Percentiles rank a stretch among this genome's conserved stretches.
Conservation (phyloP, 2,113 vertebrate species). For the Laticauda colubrina region DNA sequence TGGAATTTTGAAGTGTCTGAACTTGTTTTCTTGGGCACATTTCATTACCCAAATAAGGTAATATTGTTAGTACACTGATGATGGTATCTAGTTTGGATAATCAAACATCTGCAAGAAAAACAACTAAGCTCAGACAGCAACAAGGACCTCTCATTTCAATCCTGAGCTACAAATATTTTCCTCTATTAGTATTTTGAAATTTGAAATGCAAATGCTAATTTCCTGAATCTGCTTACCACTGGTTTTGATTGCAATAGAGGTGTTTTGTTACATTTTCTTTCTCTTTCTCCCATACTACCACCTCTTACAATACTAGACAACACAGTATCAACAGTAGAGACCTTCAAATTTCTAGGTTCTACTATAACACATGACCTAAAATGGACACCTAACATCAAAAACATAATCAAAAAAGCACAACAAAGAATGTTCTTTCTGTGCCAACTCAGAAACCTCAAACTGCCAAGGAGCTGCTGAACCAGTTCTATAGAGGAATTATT, state of each 20-base stretch:
- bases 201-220: neutral
- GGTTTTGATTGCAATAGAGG: neutral
- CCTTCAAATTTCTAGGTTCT: no score
- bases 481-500: no score
- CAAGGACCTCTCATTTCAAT: neutral
- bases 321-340: no score
- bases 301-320: no score
- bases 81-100: neutral
- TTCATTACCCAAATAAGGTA: neutral
- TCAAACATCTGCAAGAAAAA: neutral
- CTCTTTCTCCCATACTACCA: no score
- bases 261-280: neutral
- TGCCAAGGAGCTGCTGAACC: no score
- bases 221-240: neutral
- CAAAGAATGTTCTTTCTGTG: no score
- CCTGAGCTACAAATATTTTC: neutral
- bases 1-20: neutral
- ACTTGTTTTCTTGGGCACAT: neutral
- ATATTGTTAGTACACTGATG: neutral
- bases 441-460: no score
- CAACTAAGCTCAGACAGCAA: neutral
- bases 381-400: no score
- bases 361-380: no score
- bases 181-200: neutral
- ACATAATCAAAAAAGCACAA: no score